phyloP scores from a whole-genome alignment of 2,888 invertebrate genomes.

The Iphiclides podalirius region DNA sequence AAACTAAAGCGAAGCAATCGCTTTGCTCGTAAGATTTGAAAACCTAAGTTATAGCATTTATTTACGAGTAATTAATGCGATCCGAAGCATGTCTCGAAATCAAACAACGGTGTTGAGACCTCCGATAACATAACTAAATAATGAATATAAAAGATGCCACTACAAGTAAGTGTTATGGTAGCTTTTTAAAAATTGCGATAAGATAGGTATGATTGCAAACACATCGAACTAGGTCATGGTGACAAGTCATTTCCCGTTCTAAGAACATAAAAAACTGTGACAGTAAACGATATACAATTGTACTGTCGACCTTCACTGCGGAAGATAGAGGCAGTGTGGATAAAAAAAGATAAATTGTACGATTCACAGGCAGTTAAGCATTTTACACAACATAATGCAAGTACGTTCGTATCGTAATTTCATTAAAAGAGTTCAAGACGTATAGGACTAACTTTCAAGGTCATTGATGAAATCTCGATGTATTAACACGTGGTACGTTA shows the following conservation, averaged over 20 bases:
- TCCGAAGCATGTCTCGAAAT: too few species aligned
- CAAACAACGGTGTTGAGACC: too few species aligned
- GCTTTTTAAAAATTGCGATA: background rate
- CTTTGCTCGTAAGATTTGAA: too few species aligned
- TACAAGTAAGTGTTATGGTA: background rate
- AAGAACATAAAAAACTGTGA: conserved; percentile 12
- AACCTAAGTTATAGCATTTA: too few species aligned
- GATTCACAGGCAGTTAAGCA: background rate
- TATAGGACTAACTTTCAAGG: too few species aligned
- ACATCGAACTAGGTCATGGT: conserved; percentile 8
- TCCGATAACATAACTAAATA: too few species aligned
- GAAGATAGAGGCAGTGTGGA: conserved; percentile 8
- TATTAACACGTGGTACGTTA: too few species aligned
- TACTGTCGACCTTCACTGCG: conserved; percentile 9
- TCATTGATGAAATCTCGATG: too few species aligned
- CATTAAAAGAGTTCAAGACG: too few species aligned
- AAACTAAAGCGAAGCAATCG: too few species aligned
- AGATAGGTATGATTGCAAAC: background rate
- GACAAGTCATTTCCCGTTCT: conserved; percentile 16
- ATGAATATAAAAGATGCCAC: too few species aligned
- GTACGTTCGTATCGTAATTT: background rate
- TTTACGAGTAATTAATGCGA: too few species aligned
- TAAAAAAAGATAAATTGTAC: background rate
- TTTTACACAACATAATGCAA: background rate
- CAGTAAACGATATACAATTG: conserved; percentile 12